Percentiles rank a stretch among this genome's conserved stretches.
These are phyloP conservation scores for Tragelaphus imberbis DNA, from an alignment of 2,113 vertebrate species.

Conservation along the genomic window DNA sequence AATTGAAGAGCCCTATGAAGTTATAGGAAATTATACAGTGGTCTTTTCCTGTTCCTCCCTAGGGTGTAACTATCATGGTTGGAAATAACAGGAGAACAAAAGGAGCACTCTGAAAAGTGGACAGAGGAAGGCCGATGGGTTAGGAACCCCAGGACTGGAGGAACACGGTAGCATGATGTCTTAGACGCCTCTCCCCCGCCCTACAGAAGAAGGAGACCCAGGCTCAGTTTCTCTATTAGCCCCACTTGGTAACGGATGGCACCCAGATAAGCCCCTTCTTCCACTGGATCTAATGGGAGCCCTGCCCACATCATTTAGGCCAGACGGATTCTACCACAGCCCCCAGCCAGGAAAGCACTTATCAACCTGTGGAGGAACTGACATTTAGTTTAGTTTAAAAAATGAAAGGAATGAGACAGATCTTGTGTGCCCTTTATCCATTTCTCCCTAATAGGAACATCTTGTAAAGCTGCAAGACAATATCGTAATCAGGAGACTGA, in stretches of 20 bases:
- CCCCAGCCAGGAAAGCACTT: background rate
- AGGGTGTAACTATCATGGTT: too few species aligned
- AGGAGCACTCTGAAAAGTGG: too few species aligned
- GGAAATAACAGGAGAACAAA: background rate
- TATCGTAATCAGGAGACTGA: background rate
- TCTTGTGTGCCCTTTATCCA: background rate
- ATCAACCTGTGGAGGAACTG: background rate
- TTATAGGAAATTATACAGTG: background rate
- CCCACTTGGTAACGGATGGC: too few species aligned
- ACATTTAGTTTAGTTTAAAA: background rate
- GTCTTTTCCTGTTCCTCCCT: background rate
- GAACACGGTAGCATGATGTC: accelerated
- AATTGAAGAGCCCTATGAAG: background rate
- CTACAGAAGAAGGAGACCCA: background rate
- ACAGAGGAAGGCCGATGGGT: background rate
- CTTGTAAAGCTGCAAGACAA: background rate
- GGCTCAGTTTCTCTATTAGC: background rate
- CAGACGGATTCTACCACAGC: background rate
- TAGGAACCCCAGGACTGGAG: background rate
- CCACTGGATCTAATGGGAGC: background rate
- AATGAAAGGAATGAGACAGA: background rate
- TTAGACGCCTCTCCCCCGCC: background rate
- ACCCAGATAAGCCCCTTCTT: background rate
- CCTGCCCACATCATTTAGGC: background rate
- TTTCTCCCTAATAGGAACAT: background rate